Percentiles rank a stretch among this genome's conserved stretches.
These are phyloP conservation scores for Drosophila setosimentum DNA, from an alignment of 2,888 invertebrate genomes.

Conservation along the genomic window DNA sequence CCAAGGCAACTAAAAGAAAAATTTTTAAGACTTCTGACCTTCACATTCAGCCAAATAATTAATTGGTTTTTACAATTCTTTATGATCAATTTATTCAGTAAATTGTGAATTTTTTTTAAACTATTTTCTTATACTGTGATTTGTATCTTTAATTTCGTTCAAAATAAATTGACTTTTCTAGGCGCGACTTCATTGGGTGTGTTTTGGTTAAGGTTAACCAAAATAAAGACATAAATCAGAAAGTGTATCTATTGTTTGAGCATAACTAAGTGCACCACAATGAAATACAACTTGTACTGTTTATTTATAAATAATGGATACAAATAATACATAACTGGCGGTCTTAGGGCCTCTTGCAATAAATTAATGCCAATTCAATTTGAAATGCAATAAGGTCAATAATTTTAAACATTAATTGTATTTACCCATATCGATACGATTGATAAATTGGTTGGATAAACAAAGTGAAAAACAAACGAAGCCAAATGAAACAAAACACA, in stretches of 20 bases:
- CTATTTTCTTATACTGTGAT: conserved; percentile 17
- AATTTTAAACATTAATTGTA: conserved; percentile 15
- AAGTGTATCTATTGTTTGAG: neutral
- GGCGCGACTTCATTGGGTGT: conserved; percentile 37
- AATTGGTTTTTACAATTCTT: conserved; percentile 41
- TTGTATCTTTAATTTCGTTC: conserved; percentile 14
- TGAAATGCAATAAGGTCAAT: conserved; percentile 55
- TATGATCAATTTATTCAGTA: conserved; percentile 24
- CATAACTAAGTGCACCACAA: conserved; percentile 12
- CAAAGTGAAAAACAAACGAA: conserved; percentile 36
- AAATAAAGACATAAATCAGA: neutral
- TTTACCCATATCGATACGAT: conserved; percentile 8
- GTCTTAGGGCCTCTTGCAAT: conserved; percentile 22
- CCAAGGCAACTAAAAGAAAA: conserved; percentile 26
- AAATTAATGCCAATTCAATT: conserved; percentile 39
- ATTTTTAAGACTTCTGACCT: conserved; percentile 24
- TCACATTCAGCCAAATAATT: conserved; percentile 43
- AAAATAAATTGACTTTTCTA: conserved; percentile 9
- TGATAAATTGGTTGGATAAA: conserved; percentile 24
- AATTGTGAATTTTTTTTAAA: conserved; percentile 17
- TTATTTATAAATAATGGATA: conserved; percentile 10
- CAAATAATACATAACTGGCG: conserved; percentile 29
- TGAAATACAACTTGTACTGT: conserved; percentile 32
- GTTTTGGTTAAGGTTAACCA: conserved; percentile 36
- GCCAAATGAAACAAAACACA: conserved; percentile 1